phyloP scores from a whole-genome alignment of 2,888 invertebrate genomes.

The Eremobia ochroleuca region DNA sequence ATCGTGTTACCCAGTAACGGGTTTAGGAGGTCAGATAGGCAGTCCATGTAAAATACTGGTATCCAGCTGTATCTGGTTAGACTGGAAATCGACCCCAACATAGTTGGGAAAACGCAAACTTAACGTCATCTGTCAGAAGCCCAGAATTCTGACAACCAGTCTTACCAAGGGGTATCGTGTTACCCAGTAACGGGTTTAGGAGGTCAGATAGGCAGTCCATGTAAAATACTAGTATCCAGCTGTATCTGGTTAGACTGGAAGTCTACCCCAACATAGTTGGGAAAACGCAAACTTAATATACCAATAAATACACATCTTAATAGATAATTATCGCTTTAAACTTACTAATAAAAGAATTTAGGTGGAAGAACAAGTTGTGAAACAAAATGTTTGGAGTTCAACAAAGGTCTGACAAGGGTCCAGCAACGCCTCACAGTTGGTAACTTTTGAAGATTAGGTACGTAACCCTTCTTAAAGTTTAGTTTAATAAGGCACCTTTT shows the following conservation, averaged over 20 bases:
- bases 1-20: neutral
- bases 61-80: too few relatives aligned
- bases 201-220: neutral
- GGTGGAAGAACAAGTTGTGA: constrained; percentile 72
- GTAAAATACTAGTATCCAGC: neutral
- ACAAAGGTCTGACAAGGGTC: constrained; percentile 81
- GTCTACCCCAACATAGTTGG: neutral
- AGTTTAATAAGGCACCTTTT: constrained; percentile 55
- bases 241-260: too few relatives aligned
- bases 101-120: too few relatives aligned
- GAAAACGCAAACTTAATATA: too few relatives aligned
- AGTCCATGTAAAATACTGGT: neutral
- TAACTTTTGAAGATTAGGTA: constrained; percentile 78
- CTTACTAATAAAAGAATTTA: constrained; percentile 68
- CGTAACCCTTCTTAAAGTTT: constrained; percentile 69
- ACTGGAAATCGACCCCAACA: neutral
- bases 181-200: neutral
- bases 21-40: neutral
- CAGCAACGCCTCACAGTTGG: constrained; percentile 70
- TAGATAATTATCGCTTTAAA: constrained; percentile 58
- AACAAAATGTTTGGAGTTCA: constrained; percentile 75
- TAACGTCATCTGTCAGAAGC: too few relatives aligned
- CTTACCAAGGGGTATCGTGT: neutral
- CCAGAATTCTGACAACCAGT: neutral
- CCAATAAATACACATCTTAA: too few relatives aligned